Base-by-base conservation (phyloP, 2,888 invertebrate species). In the Drosophila nr. perissopoda region DNA sequence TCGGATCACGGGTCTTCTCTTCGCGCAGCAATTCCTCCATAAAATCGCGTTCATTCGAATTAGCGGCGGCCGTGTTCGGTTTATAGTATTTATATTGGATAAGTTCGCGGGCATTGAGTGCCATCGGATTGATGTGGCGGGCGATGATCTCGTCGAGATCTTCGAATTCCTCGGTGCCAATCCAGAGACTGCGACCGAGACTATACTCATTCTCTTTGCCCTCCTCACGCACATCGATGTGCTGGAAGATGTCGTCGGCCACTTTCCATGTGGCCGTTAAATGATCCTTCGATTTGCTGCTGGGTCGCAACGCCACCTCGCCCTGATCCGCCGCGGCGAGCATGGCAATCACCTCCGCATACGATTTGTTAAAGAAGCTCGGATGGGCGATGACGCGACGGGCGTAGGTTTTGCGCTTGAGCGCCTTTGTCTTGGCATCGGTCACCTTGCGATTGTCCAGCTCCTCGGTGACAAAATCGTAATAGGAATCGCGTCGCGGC, bases 141-240 rank as follows among this genome's bases (percentile, higher is more conserved):
- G 99, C 99, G 64, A 99, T 97, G 71, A 99, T 99, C 96, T 99
- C 99, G 93, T 99, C 99, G 38, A 99, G 94, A 93, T 99, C 99
- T 94, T 99, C 99, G 93, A 98, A 99, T 91, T 99, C 98, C 89
- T 99, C 97, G 72, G 95, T 96, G 40, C 96, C 96, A 84, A 99
- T 99, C 96, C 96, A 96, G 16, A 99, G 94, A 7, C 95, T 95
- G 88, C 95, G 95, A 60, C 99, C 99, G 81, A 99, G 94, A 64
- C 98, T 98, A 92, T 99, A 99, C 0, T 97, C 97, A 92, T 99
- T 99, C 91, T 98, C 97, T 94, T 99, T 99, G 18, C 98, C 98
- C 91, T 98, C 97, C 93, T 99, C 99, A 56, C 96, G 94, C 0
- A 99, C 96, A 92, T 99, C 99, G 70, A 99, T 98, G 92, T 99